A percentile compares a stretch with the other conserved stretches of the same genome.
These are phyloP conservation scores for Rhombomys opimus DNA, from an alignment of 2,113 vertebrate genomes.

Conservation along the genomic window DNA sequence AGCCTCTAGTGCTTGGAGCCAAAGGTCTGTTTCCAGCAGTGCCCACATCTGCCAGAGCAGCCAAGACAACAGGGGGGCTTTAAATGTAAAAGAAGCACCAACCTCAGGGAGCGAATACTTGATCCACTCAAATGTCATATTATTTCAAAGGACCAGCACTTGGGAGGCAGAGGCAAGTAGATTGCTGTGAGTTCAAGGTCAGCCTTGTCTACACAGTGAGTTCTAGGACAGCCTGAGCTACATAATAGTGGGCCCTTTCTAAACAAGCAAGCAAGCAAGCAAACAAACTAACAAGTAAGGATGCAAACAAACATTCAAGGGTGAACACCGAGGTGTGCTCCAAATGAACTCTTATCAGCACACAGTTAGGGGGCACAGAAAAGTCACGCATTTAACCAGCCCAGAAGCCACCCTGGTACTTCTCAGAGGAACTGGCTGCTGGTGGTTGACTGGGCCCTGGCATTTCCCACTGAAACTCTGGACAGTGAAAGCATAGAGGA, in stretches of 20 bases:
- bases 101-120: neutral
- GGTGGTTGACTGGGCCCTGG: neutral
- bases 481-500: neutral
- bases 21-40: neutral
- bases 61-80: neutral
- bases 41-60: neutral
- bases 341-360: neutral
- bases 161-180: neutral
- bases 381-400: neutral
- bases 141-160: neutral
- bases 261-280: neutral
- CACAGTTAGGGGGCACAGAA: neutral
- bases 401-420: neutral
- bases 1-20: neutral
- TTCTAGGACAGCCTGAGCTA: neutral
- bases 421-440: too few relatives aligned
- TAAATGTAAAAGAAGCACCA: neutral
- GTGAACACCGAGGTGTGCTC: neutral
- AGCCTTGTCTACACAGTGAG: neutral
- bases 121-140: rapidly evolving
- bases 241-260: neutral
- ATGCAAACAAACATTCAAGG: neutral
- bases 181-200: neutral
- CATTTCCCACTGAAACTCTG: neutral
- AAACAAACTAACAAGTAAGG: neutral